Percentiles rank a stretch among this genome's conserved stretches.
Conservation (phyloP, 2,797 vertebrate species). For the Podarcis siculus region DNA sequence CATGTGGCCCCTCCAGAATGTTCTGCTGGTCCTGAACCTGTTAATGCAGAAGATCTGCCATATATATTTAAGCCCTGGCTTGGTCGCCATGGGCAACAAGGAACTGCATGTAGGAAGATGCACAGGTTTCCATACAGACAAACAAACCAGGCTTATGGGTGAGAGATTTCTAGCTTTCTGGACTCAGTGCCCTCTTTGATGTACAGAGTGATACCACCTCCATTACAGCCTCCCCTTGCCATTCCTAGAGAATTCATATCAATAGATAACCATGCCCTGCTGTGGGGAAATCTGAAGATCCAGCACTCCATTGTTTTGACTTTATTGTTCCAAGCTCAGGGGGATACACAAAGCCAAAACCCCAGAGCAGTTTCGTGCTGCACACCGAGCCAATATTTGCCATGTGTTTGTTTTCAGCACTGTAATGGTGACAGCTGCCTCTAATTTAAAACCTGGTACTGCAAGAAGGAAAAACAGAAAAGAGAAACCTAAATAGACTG, state of each 20-base stretch:
- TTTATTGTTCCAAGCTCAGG: neutral
- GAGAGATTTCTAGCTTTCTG: no score
- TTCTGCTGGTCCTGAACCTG: neutral
- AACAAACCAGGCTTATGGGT: no score
- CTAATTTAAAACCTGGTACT: neutral
- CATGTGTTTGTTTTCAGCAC: neutral
- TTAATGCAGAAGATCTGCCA: neutral
- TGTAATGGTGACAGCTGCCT: neutral
- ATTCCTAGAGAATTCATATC: neutral
- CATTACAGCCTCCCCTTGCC: no score
- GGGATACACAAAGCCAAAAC: neutral
- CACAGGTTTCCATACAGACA: neutral
- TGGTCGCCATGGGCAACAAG: neutral
- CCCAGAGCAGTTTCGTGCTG: neutral
- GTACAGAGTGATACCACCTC: no score
- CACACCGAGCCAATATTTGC: neutral
- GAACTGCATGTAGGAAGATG: neutral
- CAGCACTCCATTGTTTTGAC: neutral
- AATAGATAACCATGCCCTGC: neutral
- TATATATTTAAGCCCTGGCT: neutral
- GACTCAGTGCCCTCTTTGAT: no score
- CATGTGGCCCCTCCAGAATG: neutral
- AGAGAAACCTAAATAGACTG: neutral
- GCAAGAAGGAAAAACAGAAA: fast-evolving
- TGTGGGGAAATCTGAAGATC: neutral